Evolutionary conservation across 2,888 invertebrate genomes (phyloP).

Genomic region (Leistus spinibarbis): DNA sequence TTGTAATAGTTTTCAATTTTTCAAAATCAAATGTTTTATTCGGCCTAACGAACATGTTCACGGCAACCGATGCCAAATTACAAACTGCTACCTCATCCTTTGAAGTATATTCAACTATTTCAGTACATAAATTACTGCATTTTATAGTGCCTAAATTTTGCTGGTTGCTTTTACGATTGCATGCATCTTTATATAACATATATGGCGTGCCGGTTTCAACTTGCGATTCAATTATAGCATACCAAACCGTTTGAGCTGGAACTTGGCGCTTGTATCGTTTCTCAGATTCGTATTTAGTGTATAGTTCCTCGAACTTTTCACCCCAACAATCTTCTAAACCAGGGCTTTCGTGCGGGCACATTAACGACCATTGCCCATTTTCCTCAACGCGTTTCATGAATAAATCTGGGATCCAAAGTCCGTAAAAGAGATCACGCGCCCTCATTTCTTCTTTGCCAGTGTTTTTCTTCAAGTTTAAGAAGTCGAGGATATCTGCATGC

Average conservation of each 20-base stretch:
- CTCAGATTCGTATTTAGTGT: constrained; percentile 83
- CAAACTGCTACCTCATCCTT: constrained; percentile 96
- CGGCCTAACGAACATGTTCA: constrained; percentile 88
- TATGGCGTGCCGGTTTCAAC: constrained; percentile 98
- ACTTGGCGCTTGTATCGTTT: constrained; percentile 68
- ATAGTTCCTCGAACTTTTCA: constrained; percentile 89
- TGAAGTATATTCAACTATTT: constrained; percentile 94
- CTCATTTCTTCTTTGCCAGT: constrained; percentile 93
- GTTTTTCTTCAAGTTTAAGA: constrained; percentile 86
- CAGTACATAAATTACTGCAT: constrained; percentile 97
- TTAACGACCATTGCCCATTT: constrained; percentile 88
- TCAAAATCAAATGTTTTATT: constrained; percentile 85
- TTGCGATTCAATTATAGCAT: constrained; percentile 91
- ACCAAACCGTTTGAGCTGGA: constrained; percentile 89
- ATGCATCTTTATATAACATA: constrained; percentile 95
- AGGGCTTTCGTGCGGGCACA: constrained; percentile 95
- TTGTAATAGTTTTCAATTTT: constrained; percentile 85
- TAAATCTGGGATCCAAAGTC: constrained; percentile 96
- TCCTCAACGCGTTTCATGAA: constrained; percentile 94
- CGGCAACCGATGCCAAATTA: constrained; percentile 95
- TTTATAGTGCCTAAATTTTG: constrained; percentile 98
- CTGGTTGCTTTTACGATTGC: constrained; percentile 97
- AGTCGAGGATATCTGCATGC: constrained; percentile 77
- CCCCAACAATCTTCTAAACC: constrained; percentile 94
- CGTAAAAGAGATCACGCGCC: constrained; percentile 95